Conservation (phyloP, 2,113 vertebrate genomes). For the Paradisaea rubra region DNA sequence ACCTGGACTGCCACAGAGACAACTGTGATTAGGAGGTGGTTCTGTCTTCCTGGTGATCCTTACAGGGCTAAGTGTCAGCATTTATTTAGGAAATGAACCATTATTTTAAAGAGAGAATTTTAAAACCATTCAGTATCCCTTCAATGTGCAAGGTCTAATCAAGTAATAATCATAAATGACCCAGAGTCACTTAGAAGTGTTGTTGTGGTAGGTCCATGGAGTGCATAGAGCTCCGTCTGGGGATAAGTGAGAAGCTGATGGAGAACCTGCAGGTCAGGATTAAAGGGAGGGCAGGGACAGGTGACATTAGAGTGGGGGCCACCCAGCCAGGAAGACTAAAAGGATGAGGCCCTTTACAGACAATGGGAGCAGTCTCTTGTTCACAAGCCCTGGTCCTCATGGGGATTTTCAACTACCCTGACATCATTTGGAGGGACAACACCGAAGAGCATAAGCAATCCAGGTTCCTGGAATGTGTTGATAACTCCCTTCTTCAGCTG, state of each 20-base stretch:
- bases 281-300: neutral
- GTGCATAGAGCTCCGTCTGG: neutral
- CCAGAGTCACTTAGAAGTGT: neutral
- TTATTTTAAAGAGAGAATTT: neutral
- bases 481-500: neutral
- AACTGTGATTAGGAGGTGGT: neutral
- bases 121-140: neutral
- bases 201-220: neutral
- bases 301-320: neutral
- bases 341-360: neutral
- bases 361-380: neutral
- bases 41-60: neutral
- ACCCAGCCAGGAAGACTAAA: neutral
- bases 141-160: neutral
- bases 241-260: neutral
- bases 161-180: neutral
- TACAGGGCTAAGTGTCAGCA: neutral
- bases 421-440: neutral
- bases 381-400: neutral
- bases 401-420: neutral
- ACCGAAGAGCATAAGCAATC: neutral
- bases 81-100: neutral
- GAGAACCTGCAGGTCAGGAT: neutral
- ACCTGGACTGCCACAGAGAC: neutral
- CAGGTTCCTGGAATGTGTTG: neutral